A percentile compares a stretch with the other conserved stretches of the same genome.
phyloP scores from a whole-genome alignment of 2,797 vertebrate species.

The Cirrhinus molitorella region DNA sequence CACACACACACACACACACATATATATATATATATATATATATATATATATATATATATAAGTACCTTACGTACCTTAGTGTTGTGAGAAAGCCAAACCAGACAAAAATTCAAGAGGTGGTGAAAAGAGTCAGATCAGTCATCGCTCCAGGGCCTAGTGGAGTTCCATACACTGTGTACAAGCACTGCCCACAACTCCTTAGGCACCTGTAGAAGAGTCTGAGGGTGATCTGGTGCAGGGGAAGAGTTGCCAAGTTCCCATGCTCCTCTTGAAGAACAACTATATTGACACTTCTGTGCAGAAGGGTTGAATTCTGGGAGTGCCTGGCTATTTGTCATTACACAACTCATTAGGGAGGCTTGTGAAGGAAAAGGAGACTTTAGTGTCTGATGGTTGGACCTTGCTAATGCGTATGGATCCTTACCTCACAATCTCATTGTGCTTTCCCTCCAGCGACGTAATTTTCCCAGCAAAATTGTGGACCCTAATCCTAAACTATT shows the following conservation, averaged over 20 bases:
- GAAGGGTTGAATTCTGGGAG: not conserved
- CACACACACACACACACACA: too few relatives aligned
- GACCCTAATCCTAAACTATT: not conserved
- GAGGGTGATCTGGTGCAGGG: not conserved
- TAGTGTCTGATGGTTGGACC: not conserved
- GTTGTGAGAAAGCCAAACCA: too few relatives aligned
- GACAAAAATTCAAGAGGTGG: too few relatives aligned
- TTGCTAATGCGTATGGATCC: not conserved
- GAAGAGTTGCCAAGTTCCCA: not conserved
- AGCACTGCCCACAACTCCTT: not conserved
- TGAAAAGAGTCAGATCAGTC: not conserved
- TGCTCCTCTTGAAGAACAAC: not conserved
- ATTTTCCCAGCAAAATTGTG: not conserved
- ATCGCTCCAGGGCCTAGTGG: not conserved
- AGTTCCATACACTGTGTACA: not conserved
- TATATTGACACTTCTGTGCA: not conserved
- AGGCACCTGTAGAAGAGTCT: not conserved
- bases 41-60: too few relatives aligned
- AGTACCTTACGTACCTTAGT: too few relatives aligned
- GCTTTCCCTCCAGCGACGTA: not conserved
- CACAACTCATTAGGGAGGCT: not conserved
- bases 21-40: too few relatives aligned
- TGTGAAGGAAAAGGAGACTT: not conserved
- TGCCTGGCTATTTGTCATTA: not conserved
- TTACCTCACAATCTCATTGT: not conserved